phyloP scores from a whole-genome alignment of 2,888 invertebrate species.

The Minunthozetes semirufus region DNA sequence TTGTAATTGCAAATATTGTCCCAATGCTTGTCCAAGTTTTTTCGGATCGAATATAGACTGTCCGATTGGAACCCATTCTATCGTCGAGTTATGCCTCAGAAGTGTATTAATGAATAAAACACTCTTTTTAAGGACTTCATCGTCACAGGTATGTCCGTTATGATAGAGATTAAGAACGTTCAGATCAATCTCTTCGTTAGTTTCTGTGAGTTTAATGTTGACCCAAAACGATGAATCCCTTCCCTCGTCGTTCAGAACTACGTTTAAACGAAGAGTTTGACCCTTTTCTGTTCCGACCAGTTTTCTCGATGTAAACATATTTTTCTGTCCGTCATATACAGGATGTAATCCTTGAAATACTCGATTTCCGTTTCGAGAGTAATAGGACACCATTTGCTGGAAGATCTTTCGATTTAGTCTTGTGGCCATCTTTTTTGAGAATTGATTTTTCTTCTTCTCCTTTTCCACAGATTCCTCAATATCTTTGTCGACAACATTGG shows the following conservation, averaged over 20 bases:
- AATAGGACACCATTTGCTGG: neutral
- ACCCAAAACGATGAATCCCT: neutral
- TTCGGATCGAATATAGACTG: conserved; percentile 14
- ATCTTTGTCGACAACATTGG: neutral
- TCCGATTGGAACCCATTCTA: conserved; percentile 5
- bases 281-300: neutral
- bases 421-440: neutral
- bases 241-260: neutral
- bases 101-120: conserved; percentile 17
- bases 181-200: neutral
- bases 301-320: conserved; percentile 15
- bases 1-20: neutral
- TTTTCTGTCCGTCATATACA: conserved; percentile 32
- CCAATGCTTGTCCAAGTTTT: neutral
- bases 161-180: conserved; percentile 12
- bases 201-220: neutral
- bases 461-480: neutral
- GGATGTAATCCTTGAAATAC: conserved; percentile 7
- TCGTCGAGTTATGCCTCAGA: conserved; percentile 5
- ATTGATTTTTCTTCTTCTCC: neutral
- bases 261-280: neutral
- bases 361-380: neutral
- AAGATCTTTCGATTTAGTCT: conserved; percentile 4
- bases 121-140: neutral
- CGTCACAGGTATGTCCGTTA: neutral